A percentile compares a stretch with the other conserved stretches of the same genome.
These are phyloP conservation scores for Pelvicachromis taeniatus DNA, from an alignment of 2,113 vertebrate species.

Conservation along the genomic window DNA sequence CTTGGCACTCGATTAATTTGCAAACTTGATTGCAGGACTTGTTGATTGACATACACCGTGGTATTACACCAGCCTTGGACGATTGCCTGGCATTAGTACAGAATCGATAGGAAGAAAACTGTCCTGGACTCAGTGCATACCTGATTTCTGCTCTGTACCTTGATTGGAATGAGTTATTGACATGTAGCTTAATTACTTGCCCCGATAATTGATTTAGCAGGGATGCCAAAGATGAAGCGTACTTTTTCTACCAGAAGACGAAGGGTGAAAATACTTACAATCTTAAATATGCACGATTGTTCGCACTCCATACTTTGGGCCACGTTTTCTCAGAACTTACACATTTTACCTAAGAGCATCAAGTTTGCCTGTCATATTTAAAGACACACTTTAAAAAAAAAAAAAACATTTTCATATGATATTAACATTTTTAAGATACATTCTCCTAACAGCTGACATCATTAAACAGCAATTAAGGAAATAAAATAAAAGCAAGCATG, in stretches of 20 bases:
- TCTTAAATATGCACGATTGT: neutral
- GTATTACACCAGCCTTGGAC: constrained; percentile 14
- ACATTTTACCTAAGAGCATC: neutral
- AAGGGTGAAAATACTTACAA: neutral
- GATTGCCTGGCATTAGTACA: constrained; percentile 30
- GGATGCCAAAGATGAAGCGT: neutral
- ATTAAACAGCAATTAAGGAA: neutral
- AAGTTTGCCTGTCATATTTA: neutral
- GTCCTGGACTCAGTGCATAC: constrained; percentile 3
- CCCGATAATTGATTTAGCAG: constrained; percentile 42
- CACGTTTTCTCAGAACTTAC: neutral
- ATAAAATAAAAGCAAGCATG: neutral
- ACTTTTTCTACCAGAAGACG: neutral
- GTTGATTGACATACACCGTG: constrained; percentile 43
- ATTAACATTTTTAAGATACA: neutral
- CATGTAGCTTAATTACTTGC: constrained; percentile 48
- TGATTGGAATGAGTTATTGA: constrained; percentile 71
- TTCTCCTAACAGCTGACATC: neutral
- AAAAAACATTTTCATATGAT: neutral
- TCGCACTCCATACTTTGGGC: neutral
- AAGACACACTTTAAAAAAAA: neutral
- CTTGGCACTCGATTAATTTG: constrained; percentile 34
- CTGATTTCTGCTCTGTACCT: constrained; percentile 39
- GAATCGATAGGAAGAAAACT: constrained; percentile 48
- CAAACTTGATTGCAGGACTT: constrained; percentile 43